Base-by-base conservation (phyloP, 2,797 vertebrate genomes). In the Chelonia mydas region DNA sequence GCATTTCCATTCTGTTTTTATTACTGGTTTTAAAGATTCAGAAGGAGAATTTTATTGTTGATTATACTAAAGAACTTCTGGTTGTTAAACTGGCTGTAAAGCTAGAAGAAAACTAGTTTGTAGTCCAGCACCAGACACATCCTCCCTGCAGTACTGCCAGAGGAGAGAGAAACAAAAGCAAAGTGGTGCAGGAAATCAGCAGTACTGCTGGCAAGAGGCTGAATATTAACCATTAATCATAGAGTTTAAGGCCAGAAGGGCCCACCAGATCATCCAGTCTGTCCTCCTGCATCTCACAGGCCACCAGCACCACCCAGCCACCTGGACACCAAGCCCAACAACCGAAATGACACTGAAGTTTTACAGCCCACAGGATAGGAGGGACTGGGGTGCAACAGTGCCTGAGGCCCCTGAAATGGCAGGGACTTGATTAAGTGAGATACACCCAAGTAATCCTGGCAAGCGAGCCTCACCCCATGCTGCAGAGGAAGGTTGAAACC, bases 21-120 rank as follows among this genome's bases (percentile, higher is more conserved):
- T 50, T 31, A 53, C 90, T 54, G 89, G 16, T 54, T 87, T 95
- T 74, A 49, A 86, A 95, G 91, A 47, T 90, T 87, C n/a, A 6
- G 82, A 45, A 59, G 90, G 76, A 87, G 68, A 74, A 55, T 85
- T 85, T 90, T 25, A 11, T 12, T 7, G 1, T 31, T 86, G 54
- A 0, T 41, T 23, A n/a, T 83, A 16, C 25, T 83, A 49, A 4
- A 54, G 15, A 65, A 83, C 5, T 85, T 45, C 10, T 16, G 0
- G 0, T 3, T 88, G 77, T 11, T 55, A 45, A 54, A 8, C 1
- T 2, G 33, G 10, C 88, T 53, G 37, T 17, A 72, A 5, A 21
- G 1, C 13, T 51, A 3, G 3, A 3, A 21, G 72, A 41, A 10
- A 83, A 17, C 10, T 49, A 6, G 8, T 37, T 84, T 53, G 57